Conservation (phyloP, 2,797 vertebrate species). For the Tokudaia muenninki region DNA sequence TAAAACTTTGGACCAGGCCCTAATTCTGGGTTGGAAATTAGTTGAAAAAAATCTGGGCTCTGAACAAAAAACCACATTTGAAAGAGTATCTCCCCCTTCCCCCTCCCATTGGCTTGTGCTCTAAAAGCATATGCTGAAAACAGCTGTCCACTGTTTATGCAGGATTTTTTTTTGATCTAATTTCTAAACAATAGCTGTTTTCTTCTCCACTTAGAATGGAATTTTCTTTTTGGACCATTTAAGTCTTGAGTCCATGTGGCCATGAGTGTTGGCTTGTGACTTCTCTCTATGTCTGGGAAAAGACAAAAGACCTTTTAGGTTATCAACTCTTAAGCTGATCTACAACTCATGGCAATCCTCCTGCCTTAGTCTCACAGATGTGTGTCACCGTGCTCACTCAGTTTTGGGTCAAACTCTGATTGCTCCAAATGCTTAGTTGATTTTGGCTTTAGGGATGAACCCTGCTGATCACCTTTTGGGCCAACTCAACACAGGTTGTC, state of each 20-base stretch:
- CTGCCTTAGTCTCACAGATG: background rate
- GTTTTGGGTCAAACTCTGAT: slow-evolving; percentile 10
- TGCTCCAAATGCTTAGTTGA: slow-evolving; percentile 11
- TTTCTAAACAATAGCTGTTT: slow-evolving; percentile 78
- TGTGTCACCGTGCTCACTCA: background rate
- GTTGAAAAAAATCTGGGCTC: slow-evolving; percentile 69
- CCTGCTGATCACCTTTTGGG: background rate
- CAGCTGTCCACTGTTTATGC: slow-evolving; percentile 78
- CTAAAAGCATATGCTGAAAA: slow-evolving; percentile 70
- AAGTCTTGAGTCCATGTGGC: slow-evolving; percentile 52
- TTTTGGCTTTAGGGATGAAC: slow-evolving; percentile 10
- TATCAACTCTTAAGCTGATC: background rate
- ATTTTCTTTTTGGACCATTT: slow-evolving; percentile 48
- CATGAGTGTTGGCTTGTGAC: slow-evolving; percentile 17
- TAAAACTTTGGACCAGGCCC: slow-evolving; percentile 3
- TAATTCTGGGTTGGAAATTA: slow-evolving; percentile 67
- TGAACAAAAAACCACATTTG: slow-evolving; percentile 74
- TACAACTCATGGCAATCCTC: background rate
- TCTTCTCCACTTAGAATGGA: slow-evolving; percentile 76
- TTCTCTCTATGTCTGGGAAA: slow-evolving; percentile 15
- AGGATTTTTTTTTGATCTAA: slow-evolving; percentile 79
- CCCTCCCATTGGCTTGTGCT: slow-evolving; percentile 70
- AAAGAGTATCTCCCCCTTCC: slow-evolving; percentile 64
- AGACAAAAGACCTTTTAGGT: background rate
- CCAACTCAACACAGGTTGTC: background rate